Conservation (phyloP, 2,888 invertebrate genomes). For the Stenotaenia linearis region DNA sequence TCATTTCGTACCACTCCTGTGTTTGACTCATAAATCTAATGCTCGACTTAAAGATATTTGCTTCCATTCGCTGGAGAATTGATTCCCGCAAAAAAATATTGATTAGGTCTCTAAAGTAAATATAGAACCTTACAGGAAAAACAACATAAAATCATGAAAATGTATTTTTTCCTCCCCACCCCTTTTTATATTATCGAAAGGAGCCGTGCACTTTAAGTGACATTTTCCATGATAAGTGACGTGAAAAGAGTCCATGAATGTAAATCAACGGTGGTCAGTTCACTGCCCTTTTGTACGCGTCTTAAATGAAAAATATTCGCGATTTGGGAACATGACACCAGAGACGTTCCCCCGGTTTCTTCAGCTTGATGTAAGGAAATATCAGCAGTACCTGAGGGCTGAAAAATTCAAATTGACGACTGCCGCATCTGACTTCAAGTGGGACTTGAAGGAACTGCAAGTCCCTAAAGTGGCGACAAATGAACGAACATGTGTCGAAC, state of each 20-base stretch:
- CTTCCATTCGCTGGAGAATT: neutral
- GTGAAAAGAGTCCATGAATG: neutral
- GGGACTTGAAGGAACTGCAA: neutral
- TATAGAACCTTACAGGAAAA: neutral
- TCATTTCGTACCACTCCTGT: neutral
- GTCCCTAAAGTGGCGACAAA: slow-evolving; percentile 22
- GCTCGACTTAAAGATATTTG: neutral
- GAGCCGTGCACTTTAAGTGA: too few species aligned
- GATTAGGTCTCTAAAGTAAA: neutral
- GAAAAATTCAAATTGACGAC: slow-evolving; percentile 20
- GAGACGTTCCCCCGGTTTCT: neutral
- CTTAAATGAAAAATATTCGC: slow-evolving; percentile 8
- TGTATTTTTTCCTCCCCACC: neutral
- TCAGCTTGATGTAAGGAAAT: neutral
- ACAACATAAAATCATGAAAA: neutral
- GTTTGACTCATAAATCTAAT: slow-evolving; percentile 14
- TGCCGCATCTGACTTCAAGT: neutral
- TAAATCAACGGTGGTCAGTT: slow-evolving; percentile 1
- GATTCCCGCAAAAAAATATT: slow-evolving; percentile 8
- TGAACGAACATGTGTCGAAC: slow-evolving; percentile 23
- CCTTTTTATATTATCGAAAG: too few species aligned
- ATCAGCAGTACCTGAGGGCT: neutral
- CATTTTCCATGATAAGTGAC: neutral
- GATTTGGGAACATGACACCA: neutral
- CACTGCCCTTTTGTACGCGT: neutral